A percentile compares a stretch with the other conserved stretches of the same genome.
Conservation (phyloP, 37 sponge, comb jelly and placozoan species). For the Dysidea cf. avara region DNA sequence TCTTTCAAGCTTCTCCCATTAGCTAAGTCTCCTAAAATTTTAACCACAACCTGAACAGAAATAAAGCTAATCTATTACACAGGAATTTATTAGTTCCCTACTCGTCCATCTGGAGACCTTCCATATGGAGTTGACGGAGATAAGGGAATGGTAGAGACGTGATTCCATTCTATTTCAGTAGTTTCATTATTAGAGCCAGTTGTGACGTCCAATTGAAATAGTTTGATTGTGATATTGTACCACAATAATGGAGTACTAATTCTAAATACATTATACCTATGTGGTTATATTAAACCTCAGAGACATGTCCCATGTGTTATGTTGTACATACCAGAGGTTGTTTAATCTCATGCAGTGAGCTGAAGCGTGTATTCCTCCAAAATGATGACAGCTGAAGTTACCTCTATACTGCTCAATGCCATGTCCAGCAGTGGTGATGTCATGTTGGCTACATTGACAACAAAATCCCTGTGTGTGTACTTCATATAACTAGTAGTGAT, state of each 20-base stretch:
- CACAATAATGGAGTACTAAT: constrained; percentile 52
- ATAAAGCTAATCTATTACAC: not conserved
- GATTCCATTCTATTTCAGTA: constrained; percentile 34
- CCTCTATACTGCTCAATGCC: constrained; percentile 14
- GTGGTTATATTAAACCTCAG: too few species aligned
- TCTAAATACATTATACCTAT: constrained; percentile 75
- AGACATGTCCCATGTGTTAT: too few species aligned
- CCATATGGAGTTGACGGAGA: constrained; percentile 44
- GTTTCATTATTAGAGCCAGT: constrained; percentile 15
- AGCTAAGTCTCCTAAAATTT: constrained; percentile 66
- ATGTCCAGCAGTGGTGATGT: not conserved
- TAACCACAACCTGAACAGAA: constrained; percentile 49
- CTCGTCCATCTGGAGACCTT: constrained; percentile 66
- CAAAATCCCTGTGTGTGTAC: constrained; percentile 63
- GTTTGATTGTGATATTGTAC: constrained; percentile 59
- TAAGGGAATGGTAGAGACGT: constrained; percentile 43
- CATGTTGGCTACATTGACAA: constrained; percentile 30
- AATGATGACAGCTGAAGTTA: constrained; percentile 19
- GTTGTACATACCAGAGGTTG: constrained; percentile 44
- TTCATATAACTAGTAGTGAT: too few species aligned
- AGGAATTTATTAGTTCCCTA: constrained; percentile 3
- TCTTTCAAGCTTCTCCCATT: constrained; percentile 47
- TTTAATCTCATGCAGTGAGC: constrained; percentile 60
- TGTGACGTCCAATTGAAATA: constrained; percentile 27
- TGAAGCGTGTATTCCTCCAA: constrained; percentile 29